A percentile compares a stretch with the other conserved stretches of the same genome.
These are phyloP conservation scores for Corvus hawaiiensis DNA, from an alignment of 2,113 vertebrate species.

Conservation along the genomic window DNA sequence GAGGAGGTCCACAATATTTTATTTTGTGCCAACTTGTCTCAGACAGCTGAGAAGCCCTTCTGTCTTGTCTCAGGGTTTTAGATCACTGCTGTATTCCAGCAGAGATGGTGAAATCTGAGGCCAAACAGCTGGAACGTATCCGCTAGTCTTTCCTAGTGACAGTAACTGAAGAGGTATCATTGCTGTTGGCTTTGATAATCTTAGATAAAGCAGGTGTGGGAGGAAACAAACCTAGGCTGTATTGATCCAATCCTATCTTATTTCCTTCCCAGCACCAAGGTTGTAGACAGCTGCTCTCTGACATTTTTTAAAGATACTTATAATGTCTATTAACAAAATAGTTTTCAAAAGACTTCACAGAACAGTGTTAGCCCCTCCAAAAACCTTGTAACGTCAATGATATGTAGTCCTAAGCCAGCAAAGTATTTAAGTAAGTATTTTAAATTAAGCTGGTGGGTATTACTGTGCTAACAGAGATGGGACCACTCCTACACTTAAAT, in stretches of 20 bases:
- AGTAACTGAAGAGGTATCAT: conserved; percentile 4
- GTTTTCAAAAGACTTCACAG: background rate
- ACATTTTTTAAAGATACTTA: background rate
- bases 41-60: conserved; percentile 8
- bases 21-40: background rate
- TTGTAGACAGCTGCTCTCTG: background rate
- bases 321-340: background rate
- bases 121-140: background rate
- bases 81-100: conserved; percentile 12
- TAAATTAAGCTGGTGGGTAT: background rate
- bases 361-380: background rate
- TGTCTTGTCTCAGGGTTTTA: conserved; percentile 25
- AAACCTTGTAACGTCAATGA: background rate
- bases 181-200: conserved; percentile 12
- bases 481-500: background rate
- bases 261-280: background rate
- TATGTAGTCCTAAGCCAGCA: background rate
- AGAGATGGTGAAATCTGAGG: background rate
- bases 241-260: background rate
- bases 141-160: background rate
- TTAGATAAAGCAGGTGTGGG: background rate
- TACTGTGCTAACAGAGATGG: background rate
- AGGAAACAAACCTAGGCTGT: background rate
- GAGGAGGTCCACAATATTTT: background rate
- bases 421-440: background rate